A percentile compares a stretch with the other conserved stretches of the same genome.
These are phyloP conservation scores for Neodiprion fabricii DNA, from an alignment of 1,140 invertebrate species.

Conservation along the genomic window DNA sequence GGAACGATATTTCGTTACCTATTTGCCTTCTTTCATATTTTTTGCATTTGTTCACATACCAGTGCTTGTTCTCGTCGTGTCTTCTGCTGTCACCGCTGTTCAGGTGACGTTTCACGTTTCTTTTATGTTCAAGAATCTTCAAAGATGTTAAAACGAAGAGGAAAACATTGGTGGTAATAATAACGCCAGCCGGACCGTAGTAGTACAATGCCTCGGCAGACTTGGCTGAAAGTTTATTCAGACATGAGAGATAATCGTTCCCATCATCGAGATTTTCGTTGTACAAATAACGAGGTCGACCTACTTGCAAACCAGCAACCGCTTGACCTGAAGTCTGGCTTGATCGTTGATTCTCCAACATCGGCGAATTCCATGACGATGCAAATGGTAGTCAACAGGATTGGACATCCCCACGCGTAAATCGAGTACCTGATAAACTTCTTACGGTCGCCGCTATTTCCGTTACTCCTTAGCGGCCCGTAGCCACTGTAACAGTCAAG, in stretches of 20 bases:
- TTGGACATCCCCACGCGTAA: conserved; percentile 68
- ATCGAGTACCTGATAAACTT: conserved; percentile 67
- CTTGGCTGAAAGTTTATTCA: neutral
- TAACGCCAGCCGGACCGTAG: conserved; percentile 47
- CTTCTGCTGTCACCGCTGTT: conserved; percentile 31
- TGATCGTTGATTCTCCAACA: conserved; percentile 30
- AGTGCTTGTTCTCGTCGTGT: conserved; percentile 31
- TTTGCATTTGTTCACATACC: conserved; percentile 19
- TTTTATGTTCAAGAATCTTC: conserved; percentile 54
- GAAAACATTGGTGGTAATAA: conserved; percentile 54
- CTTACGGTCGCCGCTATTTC: neutral
- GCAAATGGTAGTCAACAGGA: conserved; percentile 46
- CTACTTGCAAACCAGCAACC: conserved; percentile 45
- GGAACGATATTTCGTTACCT: neutral
- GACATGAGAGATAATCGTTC: too few species aligned
- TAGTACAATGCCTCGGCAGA: conserved; percentile 44
- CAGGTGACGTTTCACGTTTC: conserved; percentile 29
- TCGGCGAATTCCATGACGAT: conserved; percentile 32
- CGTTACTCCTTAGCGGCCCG: neutral
- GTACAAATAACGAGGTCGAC: conserved; percentile 1
- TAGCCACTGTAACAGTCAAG: neutral
- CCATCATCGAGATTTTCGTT: too few species aligned
- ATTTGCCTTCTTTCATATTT: too few species aligned
- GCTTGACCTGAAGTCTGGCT: conserved; percentile 36
- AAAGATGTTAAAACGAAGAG: conserved; percentile 64